Evolutionary conservation across 2,888 invertebrate genomes (phyloP).

Genomic region (Metopia argyrocephala): DNA sequence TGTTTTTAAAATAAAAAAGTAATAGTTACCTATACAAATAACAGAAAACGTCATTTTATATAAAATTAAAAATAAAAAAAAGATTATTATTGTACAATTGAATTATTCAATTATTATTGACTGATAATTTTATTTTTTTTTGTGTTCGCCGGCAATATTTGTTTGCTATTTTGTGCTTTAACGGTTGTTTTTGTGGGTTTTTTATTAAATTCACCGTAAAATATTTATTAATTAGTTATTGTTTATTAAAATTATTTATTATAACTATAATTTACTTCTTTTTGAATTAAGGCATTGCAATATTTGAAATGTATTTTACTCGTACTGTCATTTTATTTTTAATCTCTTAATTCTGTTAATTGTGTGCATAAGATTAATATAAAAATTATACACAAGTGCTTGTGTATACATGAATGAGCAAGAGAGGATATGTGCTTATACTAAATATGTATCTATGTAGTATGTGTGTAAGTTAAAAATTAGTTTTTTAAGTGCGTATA

Average conservation of each 20-base stretch:
- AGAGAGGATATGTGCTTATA: slow-evolving; percentile 6
- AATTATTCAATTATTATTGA: not conserved
- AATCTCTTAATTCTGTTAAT: slow-evolving; percentile 4
- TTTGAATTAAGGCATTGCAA: slow-evolving; percentile 10
- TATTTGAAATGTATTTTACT: slow-evolving; percentile 25
- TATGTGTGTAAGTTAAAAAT: not conserved
- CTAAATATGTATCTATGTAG: slow-evolving; percentile 6
- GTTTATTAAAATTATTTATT: not conserved
- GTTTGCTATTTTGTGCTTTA: not conserved
- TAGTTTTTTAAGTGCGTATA: not conserved
- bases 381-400: no score
- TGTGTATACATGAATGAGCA: not conserved
- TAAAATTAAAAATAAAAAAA: no score
- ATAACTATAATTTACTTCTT: not conserved
- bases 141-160: not conserved
- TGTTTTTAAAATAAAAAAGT: slow-evolving; percentile 51
- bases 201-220: slow-evolving; percentile 57
- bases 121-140: not conserved
- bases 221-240: slow-evolving; percentile 54
- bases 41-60: no score
- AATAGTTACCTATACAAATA: no score
- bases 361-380: not conserved
- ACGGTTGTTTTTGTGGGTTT: slow-evolving; percentile 2
- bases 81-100: slow-evolving; percentile 47
- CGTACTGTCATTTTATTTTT: slow-evolving; percentile 3